Percentiles rank a stretch among this genome's conserved stretches.
These are phyloP conservation scores for Festucalex cinctus DNA, from an alignment of 2,113 vertebrate genomes.

Conservation along the genomic window DNA sequence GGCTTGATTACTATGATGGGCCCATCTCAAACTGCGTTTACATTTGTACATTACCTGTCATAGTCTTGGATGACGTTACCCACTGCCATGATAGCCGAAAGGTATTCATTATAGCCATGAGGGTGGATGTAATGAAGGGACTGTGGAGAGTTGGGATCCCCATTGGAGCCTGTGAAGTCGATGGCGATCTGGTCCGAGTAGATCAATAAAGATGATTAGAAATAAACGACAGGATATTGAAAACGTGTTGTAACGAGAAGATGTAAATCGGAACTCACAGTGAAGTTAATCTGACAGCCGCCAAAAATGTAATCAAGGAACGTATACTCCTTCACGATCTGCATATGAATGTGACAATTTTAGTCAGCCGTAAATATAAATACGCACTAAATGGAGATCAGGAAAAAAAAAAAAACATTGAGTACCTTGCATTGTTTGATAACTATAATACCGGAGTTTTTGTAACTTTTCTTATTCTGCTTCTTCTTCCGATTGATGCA, in stretches of 20 bases:
- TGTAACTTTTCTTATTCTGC: constrained; percentile 91
- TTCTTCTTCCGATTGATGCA: constrained; percentile 93
- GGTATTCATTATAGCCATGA: constrained; percentile 89
- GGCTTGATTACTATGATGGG: background rate
- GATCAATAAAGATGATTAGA: background rate
- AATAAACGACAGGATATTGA: background rate
- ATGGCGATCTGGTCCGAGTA: constrained; percentile 81
- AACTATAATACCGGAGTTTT: constrained; percentile 89
- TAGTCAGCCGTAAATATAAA: too few species aligned
- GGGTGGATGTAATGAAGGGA: constrained; percentile 93
- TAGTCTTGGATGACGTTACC: constrained; percentile 93
- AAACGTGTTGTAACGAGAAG: background rate
- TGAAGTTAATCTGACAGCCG: constrained; percentile 96
- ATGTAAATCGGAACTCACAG: constrained; percentile 74
- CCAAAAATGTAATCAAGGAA: constrained; percentile 98
- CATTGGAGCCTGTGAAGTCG: constrained; percentile 96
- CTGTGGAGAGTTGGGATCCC: constrained; percentile 80
- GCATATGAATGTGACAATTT: constrained; percentile 6
- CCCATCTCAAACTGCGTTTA: background rate
- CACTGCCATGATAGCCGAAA: constrained; percentile 92
- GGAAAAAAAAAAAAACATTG: background rate
- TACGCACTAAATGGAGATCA: background rate
- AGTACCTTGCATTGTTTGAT: constrained; percentile 88
- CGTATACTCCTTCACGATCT: constrained; percentile 86
- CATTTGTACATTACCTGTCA: constrained; percentile 76